phyloP scores from a whole-genome alignment of 1,140 invertebrate genomes.

The Solenopsis invicta region DNA sequence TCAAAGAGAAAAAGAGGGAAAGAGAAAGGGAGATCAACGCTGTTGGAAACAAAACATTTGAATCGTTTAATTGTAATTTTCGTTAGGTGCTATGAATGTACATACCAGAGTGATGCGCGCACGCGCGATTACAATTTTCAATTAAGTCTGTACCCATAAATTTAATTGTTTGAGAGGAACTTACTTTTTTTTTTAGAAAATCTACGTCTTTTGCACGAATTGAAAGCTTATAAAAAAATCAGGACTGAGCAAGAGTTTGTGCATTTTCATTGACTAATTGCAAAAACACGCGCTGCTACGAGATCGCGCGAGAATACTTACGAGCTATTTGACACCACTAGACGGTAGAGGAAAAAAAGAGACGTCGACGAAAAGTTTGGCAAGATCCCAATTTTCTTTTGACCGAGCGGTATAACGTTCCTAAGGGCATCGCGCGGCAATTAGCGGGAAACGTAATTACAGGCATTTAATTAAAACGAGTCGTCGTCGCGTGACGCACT shows the following conservation, averaged over 20 bases:
- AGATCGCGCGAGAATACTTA: not conserved
- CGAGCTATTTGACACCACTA: slow-evolving; percentile 71
- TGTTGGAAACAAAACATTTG: slow-evolving; percentile 32
- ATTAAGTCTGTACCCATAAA: not conserved
- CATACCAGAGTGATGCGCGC: not conserved
- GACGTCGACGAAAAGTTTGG: slow-evolving; percentile 70
- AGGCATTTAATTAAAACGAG: slow-evolving; percentile 82
- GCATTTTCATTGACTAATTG: not conserved
- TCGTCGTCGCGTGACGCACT: slow-evolving; percentile 70
- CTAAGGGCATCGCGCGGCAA: slow-evolving; percentile 75
- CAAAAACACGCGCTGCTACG: not conserved
- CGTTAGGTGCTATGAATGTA: not conserved
- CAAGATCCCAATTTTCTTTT: slow-evolving; percentile 75
- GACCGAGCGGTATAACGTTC: slow-evolving; percentile 62
- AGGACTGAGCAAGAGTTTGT: not conserved
- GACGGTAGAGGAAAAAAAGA: slow-evolving; percentile 62
- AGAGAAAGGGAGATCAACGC: slow-evolving; percentile 12
- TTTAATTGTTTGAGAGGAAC: not conserved
- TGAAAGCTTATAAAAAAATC: not conserved
- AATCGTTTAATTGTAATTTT: slow-evolving; percentile 10
- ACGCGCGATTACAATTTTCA: not conserved
- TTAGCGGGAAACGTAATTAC: slow-evolving; percentile 83
- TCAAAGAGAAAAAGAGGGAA: not conserved
- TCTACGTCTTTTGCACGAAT: not conserved
- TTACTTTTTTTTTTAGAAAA: not conserved